Base-by-base conservation (phyloP, 2,113 vertebrate genomes). In the Empidonax traillii region DNA sequence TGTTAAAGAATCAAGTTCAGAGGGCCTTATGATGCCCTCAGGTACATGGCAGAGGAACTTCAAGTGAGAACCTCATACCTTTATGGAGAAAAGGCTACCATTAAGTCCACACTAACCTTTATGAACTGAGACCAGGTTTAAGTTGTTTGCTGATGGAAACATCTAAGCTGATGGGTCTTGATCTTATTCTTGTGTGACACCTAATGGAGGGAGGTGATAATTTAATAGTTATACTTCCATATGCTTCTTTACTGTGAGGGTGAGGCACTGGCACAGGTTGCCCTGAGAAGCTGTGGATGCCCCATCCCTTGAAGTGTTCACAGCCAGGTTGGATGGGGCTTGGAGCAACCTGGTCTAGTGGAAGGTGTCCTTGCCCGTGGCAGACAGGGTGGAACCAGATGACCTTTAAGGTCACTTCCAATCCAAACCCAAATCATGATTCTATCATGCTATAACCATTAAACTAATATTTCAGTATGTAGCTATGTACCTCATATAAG, bases 171-270 rank as follows among this genome's bases (percentile, higher is more conserved):
- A 9, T 39, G 65, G 3, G 14, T 53, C 20, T 75, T 75, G 33
- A 18, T 82, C 41, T 76, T 86, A 12, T 41, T 66, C 23, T 62
- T 53, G 20, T n/a, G 43, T 53, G 12, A 33, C 31, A 27, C 4
- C 14, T 47, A 4, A 3, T 19, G 12, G 3, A 10, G 3, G 3
- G 3, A 19, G 8, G 35, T 6, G 75, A n/a, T 44, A 28, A 17
- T 55, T 84, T 51, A 47, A 23, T 5, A 55, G 7, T 30, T 71
- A 53, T 44, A 25, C 16, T 91, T 91, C 22, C 17, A 4, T 19
- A 4, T 35, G 13, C 30, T 76, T 49, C 63, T 69, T 55, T 43
- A 19, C 41, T 14, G 9, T 35, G 63, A 22, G 21, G 11, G 13
- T 61, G n/a, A 82, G 46, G 22, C 0, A 13, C 23, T 52, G 53